Evolutionary conservation across 1,140 invertebrate species (phyloP).

Genomic region (Tenebrio molitor): DNA sequence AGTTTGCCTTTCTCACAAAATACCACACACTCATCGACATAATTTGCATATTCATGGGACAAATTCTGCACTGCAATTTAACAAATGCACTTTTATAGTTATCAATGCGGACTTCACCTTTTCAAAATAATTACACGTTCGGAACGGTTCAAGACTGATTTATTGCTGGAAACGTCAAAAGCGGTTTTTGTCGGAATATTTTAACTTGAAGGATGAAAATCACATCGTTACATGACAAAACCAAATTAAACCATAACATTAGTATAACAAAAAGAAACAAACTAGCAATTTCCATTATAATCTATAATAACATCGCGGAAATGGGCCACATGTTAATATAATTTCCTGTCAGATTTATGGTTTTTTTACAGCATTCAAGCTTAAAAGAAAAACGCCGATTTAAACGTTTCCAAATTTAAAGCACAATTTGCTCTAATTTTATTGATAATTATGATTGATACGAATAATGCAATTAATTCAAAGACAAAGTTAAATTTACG

Average conservation of each 20-base stretch:
- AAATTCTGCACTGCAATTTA: conserved; percentile 18
- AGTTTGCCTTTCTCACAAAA: conserved; percentile 24
- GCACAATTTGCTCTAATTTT: too few relatives aligned
- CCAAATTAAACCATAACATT: not conserved
- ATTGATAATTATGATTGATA: not conserved
- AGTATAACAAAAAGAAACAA: not conserved
- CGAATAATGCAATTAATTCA: conserved; percentile 24
- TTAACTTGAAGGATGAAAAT: not conserved
- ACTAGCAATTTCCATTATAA: not conserved
- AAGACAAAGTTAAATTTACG: conserved; percentile 36
- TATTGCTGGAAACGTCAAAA: too few relatives aligned
- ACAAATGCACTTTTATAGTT: conserved; percentile 21
- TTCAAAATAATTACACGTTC: conserved; percentile 11
- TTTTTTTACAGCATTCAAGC: not conserved
- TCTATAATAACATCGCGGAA: not conserved
- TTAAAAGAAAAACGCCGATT: not conserved
- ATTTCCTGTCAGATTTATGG: not conserved
- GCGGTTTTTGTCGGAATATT: not conserved
- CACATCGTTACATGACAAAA: not conserved
- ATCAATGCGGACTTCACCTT: conserved; percentile 8
- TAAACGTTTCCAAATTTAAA: too few relatives aligned
- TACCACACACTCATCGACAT: conserved; percentile 20
- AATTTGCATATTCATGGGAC: conserved; percentile 31
- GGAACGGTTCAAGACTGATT: too few relatives aligned
- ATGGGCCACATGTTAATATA: not conserved